Evolutionary conservation across 2,113 vertebrate species (phyloP).

Genomic region (Cinclus cinclus): DNA sequence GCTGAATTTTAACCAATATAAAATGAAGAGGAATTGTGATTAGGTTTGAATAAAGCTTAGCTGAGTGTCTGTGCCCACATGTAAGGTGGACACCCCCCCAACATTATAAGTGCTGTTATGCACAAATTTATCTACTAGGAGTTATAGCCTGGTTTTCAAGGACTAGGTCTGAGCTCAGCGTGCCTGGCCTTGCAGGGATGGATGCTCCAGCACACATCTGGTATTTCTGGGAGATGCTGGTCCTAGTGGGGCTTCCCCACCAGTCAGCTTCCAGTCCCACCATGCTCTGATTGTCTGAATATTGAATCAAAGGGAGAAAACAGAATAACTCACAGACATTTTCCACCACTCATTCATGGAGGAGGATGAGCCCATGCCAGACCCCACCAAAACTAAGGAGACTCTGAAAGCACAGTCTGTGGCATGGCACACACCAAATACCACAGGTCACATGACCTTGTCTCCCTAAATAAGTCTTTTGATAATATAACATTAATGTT

Average conservation of each 20-base stretch:
- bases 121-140: background rate
- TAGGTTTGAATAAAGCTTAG: background rate
- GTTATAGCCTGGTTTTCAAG: background rate
- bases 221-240: background rate
- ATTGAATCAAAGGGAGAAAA: background rate
- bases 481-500: background rate
- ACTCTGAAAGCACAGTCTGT: background rate
- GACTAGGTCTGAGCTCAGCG: background rate
- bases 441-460: background rate
- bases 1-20: background rate
- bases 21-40: background rate
- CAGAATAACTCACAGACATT: background rate
- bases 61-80: background rate
- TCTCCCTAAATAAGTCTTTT: background rate
- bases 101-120: background rate
- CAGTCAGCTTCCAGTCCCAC: rapidly evolving
- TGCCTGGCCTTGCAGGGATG: background rate
- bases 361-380: background rate
- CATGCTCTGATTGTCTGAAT: background rate
- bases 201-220: background rate
- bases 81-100: background rate
- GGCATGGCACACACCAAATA: rapidly evolving
- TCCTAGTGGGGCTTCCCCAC: background rate
- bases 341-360: background rate
- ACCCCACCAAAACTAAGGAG: rapidly evolving